Base-by-base conservation (phyloP, 2,113 vertebrate species). In the Amblyornis subalaris region DNA sequence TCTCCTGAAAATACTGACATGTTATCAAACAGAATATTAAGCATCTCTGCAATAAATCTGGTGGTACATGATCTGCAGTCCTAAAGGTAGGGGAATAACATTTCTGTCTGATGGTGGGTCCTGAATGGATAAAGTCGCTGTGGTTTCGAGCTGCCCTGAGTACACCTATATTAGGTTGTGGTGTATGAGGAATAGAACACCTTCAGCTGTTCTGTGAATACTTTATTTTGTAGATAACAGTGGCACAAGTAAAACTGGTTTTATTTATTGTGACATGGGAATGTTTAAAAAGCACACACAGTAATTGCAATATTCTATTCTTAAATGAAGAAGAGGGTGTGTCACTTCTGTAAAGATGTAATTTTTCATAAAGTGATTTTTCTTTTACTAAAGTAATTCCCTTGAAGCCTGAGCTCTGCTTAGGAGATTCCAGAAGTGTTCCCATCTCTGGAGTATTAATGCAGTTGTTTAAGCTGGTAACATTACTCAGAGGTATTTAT, bases 261-360 rank as follows among this genome's bases (percentile, higher is more conserved):
- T 85, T 95, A 94, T 91, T 95, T 95, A 80, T 85, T 94, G 55
- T 96, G 95, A 96, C 85, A 88, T 50, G 84, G 83, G 94, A 93
- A 90, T 85, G 93, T 91, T 93, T 93, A 92, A 93, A 96, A 96
- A 95, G 95, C 91, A 96, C 90, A 94, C 47, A 18, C 57, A 51
- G 72, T 42, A 89, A 87, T 26, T 40, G 95, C 84, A 94, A 73
- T 85, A 94, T 81, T 92, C 85, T 85, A 42, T 91, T 93, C 96
- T 92, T 85, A 84, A 85, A 94, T 22, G 90, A 81, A 85, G 85
- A 83, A 62, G 55, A 65, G 73, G 64, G 54, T 50, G 42, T 91
- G 93, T 94, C 94, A 94, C 94, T 96, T 88, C 89, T 96, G 91
- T 94, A 92, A 96, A 97, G 91, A 93, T 85, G 94, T 91, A 88